A percentile compares a stretch with the other conserved stretches of the same genome.
Evolutionary conservation across 2,797 vertebrate species (phyloP).

Genomic region (Leuciscus waleckii): DNA sequence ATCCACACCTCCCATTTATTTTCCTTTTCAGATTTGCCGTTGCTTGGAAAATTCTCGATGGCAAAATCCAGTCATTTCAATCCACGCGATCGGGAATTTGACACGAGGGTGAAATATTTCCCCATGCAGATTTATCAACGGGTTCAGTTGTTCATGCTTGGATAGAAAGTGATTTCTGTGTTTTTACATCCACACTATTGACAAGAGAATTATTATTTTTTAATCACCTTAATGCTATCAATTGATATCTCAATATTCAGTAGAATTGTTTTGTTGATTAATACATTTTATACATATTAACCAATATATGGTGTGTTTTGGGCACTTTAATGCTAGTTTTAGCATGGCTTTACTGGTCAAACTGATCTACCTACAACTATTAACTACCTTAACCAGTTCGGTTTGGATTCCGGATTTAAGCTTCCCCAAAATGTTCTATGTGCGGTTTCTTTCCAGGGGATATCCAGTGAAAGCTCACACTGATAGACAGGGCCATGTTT

Average conservation of each 20-base stretch:
- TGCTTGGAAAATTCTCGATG: neutral
- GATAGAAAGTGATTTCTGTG: neutral
- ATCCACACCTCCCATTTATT: neutral
- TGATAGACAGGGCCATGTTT: constrained; percentile 5
- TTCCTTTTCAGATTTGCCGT: neutral
- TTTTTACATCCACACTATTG: neutral
- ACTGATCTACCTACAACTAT: neutral
- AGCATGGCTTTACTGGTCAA: neutral
- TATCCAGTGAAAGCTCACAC: neutral
- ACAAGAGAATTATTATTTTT: too few species aligned
- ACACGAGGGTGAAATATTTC: neutral
- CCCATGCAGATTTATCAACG: neutral
- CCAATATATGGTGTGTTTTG: neutral
- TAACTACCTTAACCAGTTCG: neutral
- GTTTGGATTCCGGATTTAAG: neutral
- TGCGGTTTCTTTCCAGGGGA: neutral
- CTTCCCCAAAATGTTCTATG: neutral
- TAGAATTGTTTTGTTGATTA: neutral
- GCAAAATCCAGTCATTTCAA: neutral
- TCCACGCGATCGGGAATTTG: too few species aligned
- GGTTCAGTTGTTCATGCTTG: neutral
- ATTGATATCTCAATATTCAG: neutral
- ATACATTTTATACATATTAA: neutral
- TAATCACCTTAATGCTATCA: neutral
- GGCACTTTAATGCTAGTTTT: neutral